A percentile compares a stretch with the other conserved stretches of the same genome.
These are phyloP conservation scores for Nomada fucata DNA, from an alignment of 2,888 invertebrate species.

Conservation along the genomic window DNA sequence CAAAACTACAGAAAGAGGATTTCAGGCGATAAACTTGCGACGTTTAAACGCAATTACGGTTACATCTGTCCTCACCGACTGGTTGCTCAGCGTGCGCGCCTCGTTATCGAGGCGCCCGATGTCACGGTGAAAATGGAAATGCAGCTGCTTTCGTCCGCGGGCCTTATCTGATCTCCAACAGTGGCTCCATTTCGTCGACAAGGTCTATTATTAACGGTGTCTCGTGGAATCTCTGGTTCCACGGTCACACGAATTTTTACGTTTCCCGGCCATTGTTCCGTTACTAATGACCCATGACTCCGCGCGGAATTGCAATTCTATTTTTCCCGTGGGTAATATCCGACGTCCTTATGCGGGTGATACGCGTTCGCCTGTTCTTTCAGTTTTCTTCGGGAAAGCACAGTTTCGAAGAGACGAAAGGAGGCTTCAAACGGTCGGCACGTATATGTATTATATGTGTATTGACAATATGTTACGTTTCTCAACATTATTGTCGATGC, in stretches of 20 bases:
- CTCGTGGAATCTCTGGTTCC: conserved; percentile 21
- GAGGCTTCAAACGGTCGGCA: too few relatives aligned
- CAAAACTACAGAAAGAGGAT: neutral
- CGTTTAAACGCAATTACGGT: conserved; percentile 35
- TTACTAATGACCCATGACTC: conserved; percentile 26
- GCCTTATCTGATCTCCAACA: conserved; percentile 12
- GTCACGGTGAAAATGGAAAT: conserved; percentile 45
- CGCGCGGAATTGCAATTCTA: conserved; percentile 40
- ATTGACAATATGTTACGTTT: too few relatives aligned
- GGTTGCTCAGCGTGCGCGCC: conserved; percentile 39
- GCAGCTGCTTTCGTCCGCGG: conserved; percentile 52
- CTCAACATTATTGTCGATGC: too few relatives aligned
- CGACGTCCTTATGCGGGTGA: neutral
- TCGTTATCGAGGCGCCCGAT: conserved; percentile 55
- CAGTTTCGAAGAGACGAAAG: too few relatives aligned
- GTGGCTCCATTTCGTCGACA: conserved; percentile 15
- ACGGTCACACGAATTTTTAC: conserved; percentile 30
- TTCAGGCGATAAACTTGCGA: conserved; percentile 36
- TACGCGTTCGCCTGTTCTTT: neutral
- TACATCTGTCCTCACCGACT: conserved; percentile 58
- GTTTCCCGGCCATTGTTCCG: conserved; percentile 23
- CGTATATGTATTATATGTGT: too few relatives aligned
- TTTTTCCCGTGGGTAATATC: conserved; percentile 24
- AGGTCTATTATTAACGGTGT: conserved; percentile 61
- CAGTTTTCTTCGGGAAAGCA: neutral